These are phyloP conservation scores for Eilema sororculum DNA, from an alignment of 2,888 invertebrate genomes.

Conservation along the genomic window DNA sequence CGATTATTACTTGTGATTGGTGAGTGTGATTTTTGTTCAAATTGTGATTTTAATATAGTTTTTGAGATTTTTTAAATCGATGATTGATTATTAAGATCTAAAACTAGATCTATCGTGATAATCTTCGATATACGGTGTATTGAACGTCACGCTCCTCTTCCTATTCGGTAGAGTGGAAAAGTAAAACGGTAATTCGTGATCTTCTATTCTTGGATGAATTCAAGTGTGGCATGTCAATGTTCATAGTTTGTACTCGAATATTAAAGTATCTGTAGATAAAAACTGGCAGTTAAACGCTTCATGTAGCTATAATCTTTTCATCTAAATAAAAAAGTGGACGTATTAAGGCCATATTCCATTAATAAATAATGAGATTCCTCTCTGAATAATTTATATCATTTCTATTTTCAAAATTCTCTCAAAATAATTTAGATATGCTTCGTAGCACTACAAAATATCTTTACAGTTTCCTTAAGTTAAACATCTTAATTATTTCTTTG, in stretches of 20 bases:
- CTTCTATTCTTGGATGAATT: neutral
- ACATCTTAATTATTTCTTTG: neutral
- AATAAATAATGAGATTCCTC: neutral
- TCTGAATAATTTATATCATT: neutral
- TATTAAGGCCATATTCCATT: neutral
- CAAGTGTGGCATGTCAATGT: neutral
- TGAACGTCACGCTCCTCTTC: constrained; percentile 21
- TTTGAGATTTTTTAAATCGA: neutral
- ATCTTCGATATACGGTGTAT: constrained; percentile 9
- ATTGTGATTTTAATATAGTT: constrained; percentile 12
- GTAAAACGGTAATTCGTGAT: constrained; percentile 2
- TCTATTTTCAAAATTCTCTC: neutral
- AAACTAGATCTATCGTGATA: neutral
- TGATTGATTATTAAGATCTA: neutral
- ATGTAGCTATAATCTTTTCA: too few relatives aligned
- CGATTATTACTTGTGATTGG: constrained; percentile 37
- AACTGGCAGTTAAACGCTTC: neutral
- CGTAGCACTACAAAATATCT: neutral
- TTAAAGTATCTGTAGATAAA: neutral
- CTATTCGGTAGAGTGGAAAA: constrained; percentile 14
- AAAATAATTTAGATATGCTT: neutral
- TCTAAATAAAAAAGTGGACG: too few relatives aligned
- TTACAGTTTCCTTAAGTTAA: neutral
- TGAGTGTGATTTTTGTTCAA: constrained; percentile 38
- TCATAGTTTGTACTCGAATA: neutral